These are phyloP conservation scores for Cardiocondyla obscurior DNA, from an alignment of 1,140 invertebrate species.

Conservation along the genomic window DNA sequence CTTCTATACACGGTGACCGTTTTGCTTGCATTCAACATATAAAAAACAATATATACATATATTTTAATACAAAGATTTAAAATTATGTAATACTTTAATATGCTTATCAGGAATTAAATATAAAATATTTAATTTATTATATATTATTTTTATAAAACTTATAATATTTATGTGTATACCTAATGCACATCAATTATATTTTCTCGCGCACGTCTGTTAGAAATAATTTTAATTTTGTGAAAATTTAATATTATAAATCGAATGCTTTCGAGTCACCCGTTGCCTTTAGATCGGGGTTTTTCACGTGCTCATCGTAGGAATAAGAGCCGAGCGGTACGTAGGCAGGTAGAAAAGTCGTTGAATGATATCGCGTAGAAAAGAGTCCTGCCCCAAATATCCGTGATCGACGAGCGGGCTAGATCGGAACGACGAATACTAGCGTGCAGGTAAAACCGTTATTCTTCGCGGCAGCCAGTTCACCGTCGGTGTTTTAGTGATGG, in stretches of 20 bases:
- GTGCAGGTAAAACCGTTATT: slow-evolving; percentile 76
- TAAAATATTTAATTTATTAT: neutral
- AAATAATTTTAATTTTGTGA: neutral
- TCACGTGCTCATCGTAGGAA: slow-evolving; percentile 48
- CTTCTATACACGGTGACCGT: slow-evolving; percentile 27
- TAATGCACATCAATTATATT: neutral
- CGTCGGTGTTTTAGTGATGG: slow-evolving; percentile 60
- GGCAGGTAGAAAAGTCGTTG: slow-evolving; percentile 80
- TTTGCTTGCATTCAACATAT: neutral
- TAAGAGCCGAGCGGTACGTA: slow-evolving; percentile 36
- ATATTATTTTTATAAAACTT: neutral
- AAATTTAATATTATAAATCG: neutral
- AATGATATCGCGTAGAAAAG: slow-evolving; percentile 73
- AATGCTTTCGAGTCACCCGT: slow-evolving; percentile 57
- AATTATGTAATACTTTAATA: no score
- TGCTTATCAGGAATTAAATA: neutral
- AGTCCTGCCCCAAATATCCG: slow-evolving; percentile 72
- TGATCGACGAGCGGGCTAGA: slow-evolving; percentile 72
- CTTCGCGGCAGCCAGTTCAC: slow-evolving; percentile 50
- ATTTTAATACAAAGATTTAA: no score
- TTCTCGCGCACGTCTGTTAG: neutral
- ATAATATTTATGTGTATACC: neutral
- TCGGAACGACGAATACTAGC: slow-evolving; percentile 57
- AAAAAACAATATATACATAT: no score
- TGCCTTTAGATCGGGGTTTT: slow-evolving; percentile 67